Percentiles rank a stretch among this genome's conserved stretches.
phyloP scores from a whole-genome alignment of 2,113 vertebrate genomes.

The Oryzias javanicus region DNA sequence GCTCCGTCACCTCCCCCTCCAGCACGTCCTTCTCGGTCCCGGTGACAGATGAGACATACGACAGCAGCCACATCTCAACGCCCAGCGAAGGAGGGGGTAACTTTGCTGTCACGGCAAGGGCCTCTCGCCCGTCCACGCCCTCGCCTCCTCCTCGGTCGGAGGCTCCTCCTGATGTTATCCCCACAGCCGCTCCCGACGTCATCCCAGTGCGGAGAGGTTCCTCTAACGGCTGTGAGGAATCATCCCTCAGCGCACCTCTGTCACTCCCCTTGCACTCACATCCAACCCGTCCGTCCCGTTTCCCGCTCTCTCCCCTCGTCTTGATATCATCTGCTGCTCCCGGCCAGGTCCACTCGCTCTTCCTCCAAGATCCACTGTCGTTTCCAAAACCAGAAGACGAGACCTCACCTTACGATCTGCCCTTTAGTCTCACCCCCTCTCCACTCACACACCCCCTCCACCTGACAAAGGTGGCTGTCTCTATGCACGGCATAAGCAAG shows the following conservation, averaged over 20 bases:
- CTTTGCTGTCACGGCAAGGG: slow-evolving; percentile 16
- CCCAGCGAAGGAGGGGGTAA: slow-evolving; percentile 65
- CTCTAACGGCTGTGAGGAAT: slow-evolving; percentile 14
- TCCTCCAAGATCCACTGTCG: slow-evolving; percentile 51
- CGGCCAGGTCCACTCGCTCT: slow-evolving; percentile 42
- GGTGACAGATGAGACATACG: slow-evolving; percentile 81
- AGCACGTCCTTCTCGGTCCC: slow-evolving; percentile 84
- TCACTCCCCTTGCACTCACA: slow-evolving; percentile 50
- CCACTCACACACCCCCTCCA: slow-evolving; percentile 59
- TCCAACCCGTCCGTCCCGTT: slow-evolving; percentile 38
- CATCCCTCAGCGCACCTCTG: slow-evolving; percentile 28
- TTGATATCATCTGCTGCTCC: slow-evolving; percentile 49
- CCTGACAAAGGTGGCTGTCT: slow-evolving; percentile 67
- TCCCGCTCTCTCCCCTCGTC: slow-evolving; percentile 50
- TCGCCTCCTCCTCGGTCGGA: slow-evolving; percentile 19
- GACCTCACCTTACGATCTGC: slow-evolving; percentile 9
- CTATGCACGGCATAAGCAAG: slow-evolving; percentile 43
- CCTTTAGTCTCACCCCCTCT: slow-evolving; percentile 22
- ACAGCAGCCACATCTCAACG: slow-evolving; percentile 77
- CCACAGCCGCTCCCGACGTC: slow-evolving; percentile 41
- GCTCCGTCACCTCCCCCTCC: slow-evolving; percentile 83
- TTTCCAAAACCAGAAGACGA: slow-evolving; percentile 31
- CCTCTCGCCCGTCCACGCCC: slow-evolving; percentile 5
- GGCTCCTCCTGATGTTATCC: slow-evolving; percentile 49
- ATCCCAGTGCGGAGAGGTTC: slow-evolving; percentile 36